phyloP scores from a whole-genome alignment of 2,797 vertebrate genomes.

The Eurystomus glaucurus region DNA sequence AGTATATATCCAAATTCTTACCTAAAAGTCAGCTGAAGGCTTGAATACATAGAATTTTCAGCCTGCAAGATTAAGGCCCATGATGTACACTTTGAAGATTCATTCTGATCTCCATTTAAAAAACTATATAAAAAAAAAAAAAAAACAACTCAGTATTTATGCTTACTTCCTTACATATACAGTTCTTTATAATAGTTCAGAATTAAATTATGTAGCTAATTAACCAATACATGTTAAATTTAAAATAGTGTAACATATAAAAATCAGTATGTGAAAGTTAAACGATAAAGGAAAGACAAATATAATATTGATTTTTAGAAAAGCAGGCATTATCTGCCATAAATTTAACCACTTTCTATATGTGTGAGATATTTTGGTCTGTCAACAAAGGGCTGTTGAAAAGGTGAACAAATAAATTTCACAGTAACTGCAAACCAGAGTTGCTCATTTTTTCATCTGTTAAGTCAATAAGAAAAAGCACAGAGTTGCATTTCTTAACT shows the following conservation, averaged over 20 bases:
- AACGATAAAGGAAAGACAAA: neutral
- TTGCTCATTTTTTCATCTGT: neutral
- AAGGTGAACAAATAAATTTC: conserved; percentile 19
- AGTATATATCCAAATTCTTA: neutral
- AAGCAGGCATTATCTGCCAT: neutral
- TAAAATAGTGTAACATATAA: neutral
- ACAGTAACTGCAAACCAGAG: neutral
- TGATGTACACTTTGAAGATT: neutral
- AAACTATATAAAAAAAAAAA: neutral
- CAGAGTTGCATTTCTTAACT: neutral
- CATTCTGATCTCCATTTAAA: neutral
- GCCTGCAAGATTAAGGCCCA: neutral
- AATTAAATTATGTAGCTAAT: neutral
- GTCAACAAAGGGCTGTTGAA: neutral
- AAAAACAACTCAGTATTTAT: neutral
- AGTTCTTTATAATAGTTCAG: neutral
- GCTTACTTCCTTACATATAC: neutral
- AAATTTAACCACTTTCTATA: neutral
- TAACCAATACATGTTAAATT: neutral
- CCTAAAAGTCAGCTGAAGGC: neutral
- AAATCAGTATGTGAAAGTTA: neutral
- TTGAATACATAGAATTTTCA: neutral
- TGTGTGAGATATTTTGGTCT: neutral
- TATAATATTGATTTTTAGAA: neutral
- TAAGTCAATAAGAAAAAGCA: neutral